Base-by-base conservation (phyloP, 2,797 vertebrate species). In the Falco novaeseelandiae region DNA sequence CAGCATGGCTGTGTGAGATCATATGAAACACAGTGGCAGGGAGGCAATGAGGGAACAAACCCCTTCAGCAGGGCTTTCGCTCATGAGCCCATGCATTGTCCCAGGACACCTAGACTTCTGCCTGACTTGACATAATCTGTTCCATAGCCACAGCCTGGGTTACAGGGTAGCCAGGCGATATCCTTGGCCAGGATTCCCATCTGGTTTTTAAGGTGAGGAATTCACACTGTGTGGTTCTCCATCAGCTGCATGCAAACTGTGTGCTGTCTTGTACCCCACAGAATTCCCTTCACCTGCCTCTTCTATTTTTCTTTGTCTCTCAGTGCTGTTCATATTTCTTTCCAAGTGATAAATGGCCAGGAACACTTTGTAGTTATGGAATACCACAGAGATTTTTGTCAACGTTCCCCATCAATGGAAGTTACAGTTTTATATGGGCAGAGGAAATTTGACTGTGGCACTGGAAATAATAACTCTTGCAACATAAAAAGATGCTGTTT, bases 401-500 rank as follows among this genome's bases (percentile, higher is more conserved):
- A 79, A 36, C 40, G 11, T 92, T 88, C 44, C 77, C 34, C 42
- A 20, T 89, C n/a, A 82, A 22, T 66, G 38, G 51, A 85, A 97
- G 70, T 89, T 96, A 87, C 49, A 76, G 21, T 91, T 96, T 91
- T 95, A 48, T 90, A 80, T 51, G 57, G 80, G 63, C 83, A 85
- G 13, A 70, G 82, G 85, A 90, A 97, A 94, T 95, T 69, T 97
- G 91, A 84, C 73, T 72, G 61, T 17, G 40, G 63, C 79, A 48
- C 59, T 76, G 77, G 67, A 93, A 86, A 66, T 83, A 90, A 83
- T 91, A 85, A 83, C 66, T 90, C 84, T 93, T 93, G 84, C 19
- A 34, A 90, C 62, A 85, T 96, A 57, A 97, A 94, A 96, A 79
- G 38, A 65, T 62, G 27, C 22, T 85, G 23, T 93, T 89, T 97